A percentile compares a stretch with the other conserved stretches of the same genome.
Conservation (phyloP, 1,140 invertebrate genomes). For the Danaus plexippus region DNA sequence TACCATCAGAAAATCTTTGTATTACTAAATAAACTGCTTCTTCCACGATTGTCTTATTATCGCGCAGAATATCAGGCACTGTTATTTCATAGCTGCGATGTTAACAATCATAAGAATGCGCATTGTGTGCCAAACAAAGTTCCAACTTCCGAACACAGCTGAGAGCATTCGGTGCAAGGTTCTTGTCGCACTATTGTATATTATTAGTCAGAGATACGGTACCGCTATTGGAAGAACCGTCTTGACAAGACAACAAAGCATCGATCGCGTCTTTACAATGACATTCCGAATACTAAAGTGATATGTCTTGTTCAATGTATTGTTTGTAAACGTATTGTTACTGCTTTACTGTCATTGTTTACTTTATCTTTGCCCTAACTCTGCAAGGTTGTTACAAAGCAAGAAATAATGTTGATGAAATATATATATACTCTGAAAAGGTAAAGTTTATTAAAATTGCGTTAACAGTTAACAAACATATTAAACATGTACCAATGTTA, state of each 20-base stretch:
- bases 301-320: constrained; percentile 9
- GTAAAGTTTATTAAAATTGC: too few relatives aligned
- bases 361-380: constrained; percentile 8
- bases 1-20: too few relatives aligned
- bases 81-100: constrained; percentile 19
- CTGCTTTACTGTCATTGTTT: constrained; percentile 15
- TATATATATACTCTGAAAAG: too few relatives aligned
- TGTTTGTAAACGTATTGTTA: constrained; percentile 4
- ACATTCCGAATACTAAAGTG: not conserved
- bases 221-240: constrained; percentile 4
- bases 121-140: constrained; percentile 36
- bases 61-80: constrained; percentile 7
- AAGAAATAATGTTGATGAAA: too few relatives aligned
- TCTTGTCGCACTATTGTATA: constrained; percentile 28
- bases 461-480: too few relatives aligned
- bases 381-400: constrained; percentile 8
- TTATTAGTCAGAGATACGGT: constrained; percentile 7
- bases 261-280: constrained; percentile 8
- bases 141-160: constrained; percentile 31
- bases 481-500: too few relatives aligned
- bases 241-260: constrained; percentile 3
- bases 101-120: constrained; percentile 35
- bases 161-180: constrained; percentile 25
- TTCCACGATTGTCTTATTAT: constrained; percentile 5
- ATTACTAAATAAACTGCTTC: not conserved